These are phyloP conservation scores for Iphiclides podalirius DNA, from an alignment of 2,888 invertebrate genomes.

Conservation along the genomic window DNA sequence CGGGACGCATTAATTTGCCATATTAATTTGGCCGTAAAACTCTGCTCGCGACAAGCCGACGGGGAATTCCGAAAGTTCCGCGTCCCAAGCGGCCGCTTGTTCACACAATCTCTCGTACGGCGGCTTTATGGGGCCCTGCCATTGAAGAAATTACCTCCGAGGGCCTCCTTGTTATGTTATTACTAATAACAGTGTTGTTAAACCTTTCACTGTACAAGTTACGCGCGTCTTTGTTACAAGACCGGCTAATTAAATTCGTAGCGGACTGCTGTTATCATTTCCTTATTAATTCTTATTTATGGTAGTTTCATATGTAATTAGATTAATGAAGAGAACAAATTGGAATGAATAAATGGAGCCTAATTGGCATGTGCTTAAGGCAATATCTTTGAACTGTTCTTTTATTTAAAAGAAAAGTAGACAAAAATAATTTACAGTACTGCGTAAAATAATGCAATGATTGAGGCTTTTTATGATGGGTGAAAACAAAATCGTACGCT, in stretches of 20 bases:
- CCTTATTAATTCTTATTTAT: background rate
- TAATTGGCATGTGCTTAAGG: too few species aligned
- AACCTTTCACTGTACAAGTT: constrained; percentile 40
- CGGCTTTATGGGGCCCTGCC: constrained; percentile 57
- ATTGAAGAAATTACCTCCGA: constrained; percentile 59
- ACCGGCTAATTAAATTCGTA: constrained; percentile 12
- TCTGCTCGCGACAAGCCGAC: constrained; percentile 74
- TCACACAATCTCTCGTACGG: constrained; percentile 66
- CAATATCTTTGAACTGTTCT: too few species aligned
- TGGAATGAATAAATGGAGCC: too few species aligned
- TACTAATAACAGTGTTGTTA: constrained; percentile 58
- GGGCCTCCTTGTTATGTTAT: constrained; percentile 54
- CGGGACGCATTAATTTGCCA: constrained; percentile 80
- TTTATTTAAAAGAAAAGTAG: too few species aligned
- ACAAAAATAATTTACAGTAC: too few species aligned
- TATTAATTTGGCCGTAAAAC: constrained; percentile 81
- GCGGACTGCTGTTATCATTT: background rate
- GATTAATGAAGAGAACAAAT: too few species aligned
- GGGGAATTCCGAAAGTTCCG: constrained; percentile 71
- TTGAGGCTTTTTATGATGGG: too few species aligned
- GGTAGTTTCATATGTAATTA: too few species aligned
- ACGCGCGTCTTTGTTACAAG: background rate
- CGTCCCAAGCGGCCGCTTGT: constrained; percentile 74
- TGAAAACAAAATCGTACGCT: too few species aligned
- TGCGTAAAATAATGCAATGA: too few species aligned